Evolutionary conservation across 2,888 invertebrate genomes (phyloP).

Genomic region (Drosophila acutilabella): DNA sequence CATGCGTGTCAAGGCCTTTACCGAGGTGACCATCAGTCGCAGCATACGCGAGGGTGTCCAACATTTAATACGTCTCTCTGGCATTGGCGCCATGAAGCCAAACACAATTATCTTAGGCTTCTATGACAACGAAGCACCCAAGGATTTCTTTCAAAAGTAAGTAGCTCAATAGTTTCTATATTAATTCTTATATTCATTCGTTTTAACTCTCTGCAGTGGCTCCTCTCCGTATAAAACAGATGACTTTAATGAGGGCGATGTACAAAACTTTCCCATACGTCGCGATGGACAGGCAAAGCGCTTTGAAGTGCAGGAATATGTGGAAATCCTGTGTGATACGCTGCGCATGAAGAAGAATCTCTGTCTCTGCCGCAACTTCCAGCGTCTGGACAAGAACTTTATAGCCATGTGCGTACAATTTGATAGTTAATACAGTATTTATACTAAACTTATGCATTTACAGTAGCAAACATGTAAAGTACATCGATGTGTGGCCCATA

Average conservation of each 20-base stretch:
- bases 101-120: slow-evolving; percentile 98
- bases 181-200: neutral
- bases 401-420: slow-evolving; percentile 88
- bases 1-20: slow-evolving; percentile 97
- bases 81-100: slow-evolving; percentile 99
- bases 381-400: slow-evolving; percentile 91
- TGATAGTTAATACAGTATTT: rapidly evolving
- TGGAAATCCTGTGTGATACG: slow-evolving; percentile 94
- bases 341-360: slow-evolving; percentile 97
- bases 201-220: slow-evolving; percentile 77
- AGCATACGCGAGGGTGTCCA: slow-evolving; percentile 95
- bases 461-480: slow-evolving; percentile 87
- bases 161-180: slow-evolving; percentile 55
- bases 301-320: slow-evolving; percentile 89
- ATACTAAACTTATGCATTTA: neutral
- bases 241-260: slow-evolving; percentile 86
- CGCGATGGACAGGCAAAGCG: slow-evolving; percentile 85
- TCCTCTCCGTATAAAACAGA: slow-evolving; percentile 88
- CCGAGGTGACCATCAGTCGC: slow-evolving; percentile 95
- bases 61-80: slow-evolving; percentile 95
- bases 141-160: slow-evolving; percentile 92
- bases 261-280: slow-evolving; percentile 86
- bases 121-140: slow-evolving; percentile 91
- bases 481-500: slow-evolving; percentile 99
- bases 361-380: slow-evolving; percentile 96